Conservation (phyloP, 2,113 vertebrate genomes). For the Chionis minor region DNA sequence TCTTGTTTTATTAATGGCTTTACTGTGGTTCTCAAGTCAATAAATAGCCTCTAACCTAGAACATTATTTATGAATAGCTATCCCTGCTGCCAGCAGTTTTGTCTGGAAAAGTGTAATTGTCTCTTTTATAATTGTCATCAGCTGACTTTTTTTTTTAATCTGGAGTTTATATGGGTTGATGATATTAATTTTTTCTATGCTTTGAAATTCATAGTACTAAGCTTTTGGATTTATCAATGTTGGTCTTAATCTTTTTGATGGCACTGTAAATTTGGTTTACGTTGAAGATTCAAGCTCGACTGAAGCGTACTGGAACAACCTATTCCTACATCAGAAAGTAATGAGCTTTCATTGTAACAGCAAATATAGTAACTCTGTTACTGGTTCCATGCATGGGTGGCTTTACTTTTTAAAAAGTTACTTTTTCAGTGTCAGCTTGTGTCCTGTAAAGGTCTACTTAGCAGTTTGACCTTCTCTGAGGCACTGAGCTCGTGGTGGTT, state of each 20-base stretch:
- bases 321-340: neutral
- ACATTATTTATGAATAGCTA: neutral
- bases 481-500: neutral
- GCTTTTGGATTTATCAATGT: neutral
- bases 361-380: neutral
- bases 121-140: neutral
- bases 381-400: neutral
- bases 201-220: neutral
- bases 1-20: slow-evolving; percentile 38
- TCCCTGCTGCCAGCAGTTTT: neutral
- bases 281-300: neutral
- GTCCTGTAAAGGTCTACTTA: neutral
- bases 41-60: slow-evolving; percentile 4
- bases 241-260: neutral
- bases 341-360: neutral
- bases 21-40: slow-evolving; percentile 7
- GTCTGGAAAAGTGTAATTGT: slow-evolving; percentile 4
- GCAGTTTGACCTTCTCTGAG: neutral
- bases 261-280: neutral
- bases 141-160: neutral
- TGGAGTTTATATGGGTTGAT: neutral
- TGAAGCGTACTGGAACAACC: neutral
- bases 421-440: neutral
- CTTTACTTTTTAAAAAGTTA: neutral
- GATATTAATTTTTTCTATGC: neutral